Base-by-base conservation (phyloP, 2,888 invertebrate species). In the Macropis europaea region DNA sequence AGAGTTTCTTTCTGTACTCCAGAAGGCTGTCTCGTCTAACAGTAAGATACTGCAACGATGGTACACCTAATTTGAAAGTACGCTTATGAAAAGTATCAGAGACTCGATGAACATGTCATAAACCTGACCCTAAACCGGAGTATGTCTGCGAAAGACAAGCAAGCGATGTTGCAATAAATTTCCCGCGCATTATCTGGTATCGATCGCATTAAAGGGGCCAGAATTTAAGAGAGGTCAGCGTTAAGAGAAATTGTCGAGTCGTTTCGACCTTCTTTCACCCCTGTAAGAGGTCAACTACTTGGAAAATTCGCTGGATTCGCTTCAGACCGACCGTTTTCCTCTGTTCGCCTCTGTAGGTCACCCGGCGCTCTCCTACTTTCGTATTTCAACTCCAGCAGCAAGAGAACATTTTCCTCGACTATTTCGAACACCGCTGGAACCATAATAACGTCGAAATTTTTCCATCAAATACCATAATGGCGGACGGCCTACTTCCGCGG, bases 241-340 rank as follows among this genome's bases (percentile, higher is more conserved):
- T 43, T n/a, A n/a, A n/a, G n/a, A n/a, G 59, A 42, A 47, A 32
- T 60, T 61, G 53, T 34, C 15, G 17, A 22, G 24, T 34, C 47
- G 30, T 28, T 43, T 57, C 69, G 57, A 54, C 38, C 66, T 48
- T 42, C 53, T 59, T 62, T 66, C 32, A 26, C 28, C 9, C 24
- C 19, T 28, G 15, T 17, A 40, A 40, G 28, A 45, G 62, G 66
- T 73, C 68, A 47, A 73, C 62, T 43, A 28, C 36, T 56, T 24
- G 43, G 48, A 61, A 66, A 59, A 64, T 72, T 59, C 43, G 57
- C 28, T 48, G 59, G 43, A 67, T 56, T 57, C 57, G 54, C 60
- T 71, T 52, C 17, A 19, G 48, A 24, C 19, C 15, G 11, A 5
- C 17, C 40, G 43, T 26, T 43, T 62, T 61, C 42, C 53, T 54